phyloP scores from a whole-genome alignment of 2,797 vertebrate genomes.

The Scleropages formosus region DNA sequence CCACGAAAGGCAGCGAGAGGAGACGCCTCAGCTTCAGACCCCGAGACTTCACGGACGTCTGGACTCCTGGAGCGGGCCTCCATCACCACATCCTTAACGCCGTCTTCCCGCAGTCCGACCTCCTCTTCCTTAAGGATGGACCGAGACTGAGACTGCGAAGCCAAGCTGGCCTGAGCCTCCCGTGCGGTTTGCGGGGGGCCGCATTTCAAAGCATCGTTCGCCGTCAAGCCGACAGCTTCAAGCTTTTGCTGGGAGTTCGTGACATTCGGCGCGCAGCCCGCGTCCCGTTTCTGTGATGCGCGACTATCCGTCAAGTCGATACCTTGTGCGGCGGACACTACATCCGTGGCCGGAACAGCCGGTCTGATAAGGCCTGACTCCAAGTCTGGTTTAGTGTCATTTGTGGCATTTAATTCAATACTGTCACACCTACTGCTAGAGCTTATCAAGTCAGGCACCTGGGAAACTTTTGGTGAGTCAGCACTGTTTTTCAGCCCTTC shows the following conservation, averaged over 20 bases:
- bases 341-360: slow-evolving; percentile 37
- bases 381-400: slow-evolving; percentile 1
- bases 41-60: slow-evolving; percentile 25
- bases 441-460: slow-evolving; percentile 31
- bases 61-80: slow-evolving; percentile 14
- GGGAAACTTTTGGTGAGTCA: slow-evolving; percentile 33
- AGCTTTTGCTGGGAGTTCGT: slow-evolving; percentile 34
- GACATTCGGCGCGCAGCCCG: slow-evolving; percentile 29
- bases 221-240: slow-evolving; percentile 39
- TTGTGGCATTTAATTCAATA: slow-evolving; percentile 23
- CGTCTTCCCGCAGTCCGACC: not conserved
- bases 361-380: slow-evolving; percentile 26
- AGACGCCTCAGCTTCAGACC: not conserved
- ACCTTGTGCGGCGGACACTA: slow-evolving; percentile 42
- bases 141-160: slow-evolving; percentile 43
- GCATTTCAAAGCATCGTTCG: slow-evolving; percentile 45
- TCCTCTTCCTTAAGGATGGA: slow-evolving; percentile 40
- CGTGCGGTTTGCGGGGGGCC: slow-evolving; percentile 28
- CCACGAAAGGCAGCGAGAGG: slow-evolving; percentile 17
- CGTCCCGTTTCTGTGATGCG: slow-evolving; percentile 9
- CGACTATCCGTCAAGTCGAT: slow-evolving; percentile 28
- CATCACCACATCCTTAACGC: slow-evolving; percentile 30
- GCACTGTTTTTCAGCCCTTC: slow-evolving; percentile 27
- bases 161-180: slow-evolving; percentile 31
- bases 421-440: slow-evolving; percentile 21